Evolutionary conservation across 1,140 invertebrate genomes (phyloP).

Genomic region (Plutomurus gul): DNA sequence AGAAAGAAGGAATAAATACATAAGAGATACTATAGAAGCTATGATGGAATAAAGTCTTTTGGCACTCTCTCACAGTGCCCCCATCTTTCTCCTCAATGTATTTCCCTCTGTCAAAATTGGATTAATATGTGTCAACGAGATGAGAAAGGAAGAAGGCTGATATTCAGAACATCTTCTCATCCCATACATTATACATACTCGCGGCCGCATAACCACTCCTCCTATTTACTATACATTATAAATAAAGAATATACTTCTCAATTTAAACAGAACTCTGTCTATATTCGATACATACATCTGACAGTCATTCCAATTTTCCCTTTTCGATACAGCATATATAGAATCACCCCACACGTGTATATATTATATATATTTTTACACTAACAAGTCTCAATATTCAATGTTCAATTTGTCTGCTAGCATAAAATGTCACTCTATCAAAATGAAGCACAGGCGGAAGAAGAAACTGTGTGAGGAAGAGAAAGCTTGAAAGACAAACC

Average conservation of each 20-base stretch:
- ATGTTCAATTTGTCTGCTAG: not conserved
- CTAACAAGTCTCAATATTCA: not conserved
- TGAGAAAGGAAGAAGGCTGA: not conserved
- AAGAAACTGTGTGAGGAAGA: not conserved
- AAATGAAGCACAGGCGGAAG: not conserved
- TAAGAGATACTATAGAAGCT: no score
- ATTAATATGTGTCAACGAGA: not conserved
- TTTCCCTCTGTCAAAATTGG: not conserved
- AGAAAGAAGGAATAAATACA: no score
- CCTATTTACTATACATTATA: no score
- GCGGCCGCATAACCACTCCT: no score
- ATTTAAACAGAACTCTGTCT: no score
- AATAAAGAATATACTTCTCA: no score
- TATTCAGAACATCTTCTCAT: not conserved
- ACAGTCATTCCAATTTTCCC: not conserved
- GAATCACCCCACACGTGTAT: not conserved
- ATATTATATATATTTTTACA: not conserved
- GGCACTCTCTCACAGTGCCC: not conserved
- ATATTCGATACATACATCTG: no score
- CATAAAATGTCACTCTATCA: slow-evolving; percentile 1
- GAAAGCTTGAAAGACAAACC: not conserved
- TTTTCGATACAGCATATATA: not conserved
- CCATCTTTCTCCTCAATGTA: not conserved
- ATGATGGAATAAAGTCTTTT: no score
- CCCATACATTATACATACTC: no score